Evolutionary conservation across 2,888 invertebrate species (phyloP).

Genomic region (Gymnoscelis rufifasciata): DNA sequence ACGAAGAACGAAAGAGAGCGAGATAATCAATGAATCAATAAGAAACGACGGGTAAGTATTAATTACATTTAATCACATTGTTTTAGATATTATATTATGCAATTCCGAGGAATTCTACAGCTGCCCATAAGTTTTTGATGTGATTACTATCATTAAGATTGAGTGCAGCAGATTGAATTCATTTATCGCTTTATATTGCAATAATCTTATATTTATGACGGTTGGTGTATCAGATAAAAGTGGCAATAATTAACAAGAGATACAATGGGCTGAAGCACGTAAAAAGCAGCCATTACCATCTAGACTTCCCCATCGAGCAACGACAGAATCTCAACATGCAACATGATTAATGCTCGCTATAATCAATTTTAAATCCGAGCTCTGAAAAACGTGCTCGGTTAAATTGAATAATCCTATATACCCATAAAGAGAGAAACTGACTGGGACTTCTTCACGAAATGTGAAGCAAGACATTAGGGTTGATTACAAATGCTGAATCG

Average conservation of each 20-base stretch:
- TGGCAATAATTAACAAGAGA: conserved; percentile 36
- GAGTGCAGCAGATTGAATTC: too few species aligned
- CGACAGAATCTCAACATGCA: conserved; percentile 44
- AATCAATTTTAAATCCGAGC: conserved; percentile 52
- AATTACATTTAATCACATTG: too few species aligned
- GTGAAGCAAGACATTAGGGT: conserved; percentile 41
- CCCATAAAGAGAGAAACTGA: conserved; percentile 35
- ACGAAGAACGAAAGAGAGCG: conserved; percentile 35
- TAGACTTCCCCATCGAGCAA: conserved; percentile 27
- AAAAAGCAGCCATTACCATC: conserved; percentile 28
- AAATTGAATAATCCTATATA: conserved; percentile 39
- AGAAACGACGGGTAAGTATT: conserved; percentile 33
- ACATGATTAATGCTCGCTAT: conserved; percentile 64
- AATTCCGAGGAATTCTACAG: too few species aligned
- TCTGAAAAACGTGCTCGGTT: conserved; percentile 44
- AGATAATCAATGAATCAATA: conserved; percentile 46
- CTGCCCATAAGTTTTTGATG: too few species aligned
- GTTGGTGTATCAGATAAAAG: conserved; percentile 35
- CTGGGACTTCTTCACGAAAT: conserved; percentile 31
- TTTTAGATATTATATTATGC: too few species aligned
- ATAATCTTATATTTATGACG: conserved; percentile 8
- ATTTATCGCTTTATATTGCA: too few species aligned
- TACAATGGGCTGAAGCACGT: conserved; percentile 41
- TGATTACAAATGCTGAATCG: conserved; percentile 54
- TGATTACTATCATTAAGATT: too few species aligned